Conservation (phyloP, 2,888 invertebrate species). For the Cheilosia scutellata region DNA sequence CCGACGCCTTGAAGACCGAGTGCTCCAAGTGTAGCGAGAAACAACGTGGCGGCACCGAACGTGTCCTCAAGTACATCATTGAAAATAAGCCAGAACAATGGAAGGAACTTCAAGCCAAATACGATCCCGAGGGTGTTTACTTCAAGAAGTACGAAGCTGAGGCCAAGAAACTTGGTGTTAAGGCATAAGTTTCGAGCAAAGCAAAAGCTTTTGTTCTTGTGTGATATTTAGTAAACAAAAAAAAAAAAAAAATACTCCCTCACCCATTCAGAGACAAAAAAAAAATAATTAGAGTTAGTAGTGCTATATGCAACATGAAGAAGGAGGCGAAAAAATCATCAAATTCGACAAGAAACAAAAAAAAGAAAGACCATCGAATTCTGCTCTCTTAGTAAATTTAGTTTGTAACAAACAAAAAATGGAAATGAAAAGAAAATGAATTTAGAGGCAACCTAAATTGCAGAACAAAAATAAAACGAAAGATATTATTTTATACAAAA, state of each 20-base stretch:
- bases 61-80: conserved; percentile 88
- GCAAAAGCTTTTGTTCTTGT: conserved; percentile 29
- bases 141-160: conserved; percentile 87
- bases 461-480: conserved; percentile 48
- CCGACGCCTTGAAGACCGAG: conserved; percentile 89
- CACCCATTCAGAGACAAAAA: conserved; percentile 38
- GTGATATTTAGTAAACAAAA: conserved; percentile 62
- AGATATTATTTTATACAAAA: conserved; percentile 54
- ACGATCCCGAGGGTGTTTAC: conserved; percentile 88
- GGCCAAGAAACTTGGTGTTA: conserved; percentile 85
- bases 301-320: conserved; percentile 26
- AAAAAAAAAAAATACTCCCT: conserved; percentile 59
- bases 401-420: conserved; percentile 43
- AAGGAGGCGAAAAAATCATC: conserved; percentile 24
- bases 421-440: conserved; percentile 26
- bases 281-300: conserved; percentile 66
- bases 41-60: conserved; percentile 87
- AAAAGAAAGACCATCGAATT: conserved; percentile 29
- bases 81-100: conserved; percentile 88
- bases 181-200: conserved; percentile 77
- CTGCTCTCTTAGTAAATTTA: conserved; percentile 43
- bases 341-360: conserved; percentile 19
- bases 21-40: conserved; percentile 89
- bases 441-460: conserved; percentile 64
- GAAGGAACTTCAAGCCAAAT: conserved; percentile 88